These are phyloP conservation scores for Hippocampus abdominalis DNA, from an alignment of 2,113 vertebrate species.

Conservation along the genomic window DNA sequence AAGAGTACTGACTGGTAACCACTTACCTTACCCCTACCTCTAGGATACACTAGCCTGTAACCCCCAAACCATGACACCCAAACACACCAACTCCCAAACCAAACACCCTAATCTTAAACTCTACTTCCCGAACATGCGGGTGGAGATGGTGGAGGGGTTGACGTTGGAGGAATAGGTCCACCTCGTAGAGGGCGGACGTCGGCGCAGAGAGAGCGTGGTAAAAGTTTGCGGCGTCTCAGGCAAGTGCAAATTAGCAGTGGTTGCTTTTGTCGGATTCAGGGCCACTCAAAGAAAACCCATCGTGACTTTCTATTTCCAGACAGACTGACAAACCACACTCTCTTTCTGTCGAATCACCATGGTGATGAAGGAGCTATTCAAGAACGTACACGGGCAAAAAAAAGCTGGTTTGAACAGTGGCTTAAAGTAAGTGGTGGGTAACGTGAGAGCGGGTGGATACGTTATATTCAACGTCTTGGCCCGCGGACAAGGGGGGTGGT, in stretches of 20 bases:
- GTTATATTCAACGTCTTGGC: conserved; percentile 71
- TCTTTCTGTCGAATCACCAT: conserved; percentile 66
- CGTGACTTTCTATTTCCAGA: conserved; percentile 63
- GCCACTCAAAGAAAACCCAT: conserved; percentile 25
- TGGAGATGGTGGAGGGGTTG: conserved; percentile 22
- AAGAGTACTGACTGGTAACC: too few species aligned
- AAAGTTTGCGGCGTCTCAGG: conserved; percentile 5
- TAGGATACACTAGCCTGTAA: too few species aligned
- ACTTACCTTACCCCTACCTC: too few species aligned
- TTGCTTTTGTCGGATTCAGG: conserved; percentile 36
- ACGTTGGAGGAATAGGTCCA: conserved; percentile 47
- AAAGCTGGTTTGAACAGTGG: conserved; percentile 38
- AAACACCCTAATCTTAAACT: too few species aligned
- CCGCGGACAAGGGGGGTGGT: conserved; percentile 55
- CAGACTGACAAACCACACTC: conserved; percentile 58
- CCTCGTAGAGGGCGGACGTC: conserved; percentile 14
- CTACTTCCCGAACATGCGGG: neutral
- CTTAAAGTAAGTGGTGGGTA: conserved; percentile 65
- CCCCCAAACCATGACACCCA: too few species aligned
- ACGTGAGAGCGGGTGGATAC: conserved; percentile 62
- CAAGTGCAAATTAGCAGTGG: conserved; percentile 20
- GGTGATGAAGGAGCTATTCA: conserved; percentile 68
- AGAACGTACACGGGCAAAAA: conserved; percentile 60
- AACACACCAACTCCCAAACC: too few species aligned
- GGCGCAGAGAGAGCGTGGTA: too few species aligned